phyloP scores from a whole-genome alignment of 2,888 invertebrate species.

The Noctua pronuba region DNA sequence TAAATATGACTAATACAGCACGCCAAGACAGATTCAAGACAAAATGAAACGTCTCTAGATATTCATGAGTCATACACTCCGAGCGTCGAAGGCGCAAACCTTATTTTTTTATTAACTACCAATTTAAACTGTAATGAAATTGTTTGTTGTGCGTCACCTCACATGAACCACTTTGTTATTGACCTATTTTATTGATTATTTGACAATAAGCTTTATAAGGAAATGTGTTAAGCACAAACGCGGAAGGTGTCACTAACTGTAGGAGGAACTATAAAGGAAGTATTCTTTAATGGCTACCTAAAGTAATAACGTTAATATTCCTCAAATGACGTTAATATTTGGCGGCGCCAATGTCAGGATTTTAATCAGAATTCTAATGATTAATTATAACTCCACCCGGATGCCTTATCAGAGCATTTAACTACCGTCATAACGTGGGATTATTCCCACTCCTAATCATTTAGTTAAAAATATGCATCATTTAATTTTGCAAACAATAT shows the following conservation, averaged over 20 bases:
- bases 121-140: conserved; percentile 82
- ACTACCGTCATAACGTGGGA: conserved; percentile 4
- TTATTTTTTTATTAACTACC: conserved; percentile 81
- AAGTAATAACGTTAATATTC: neutral
- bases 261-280: neutral
- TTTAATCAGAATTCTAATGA: conserved; percentile 11
- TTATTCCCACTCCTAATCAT: conserved; percentile 28
- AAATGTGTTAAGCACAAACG: conserved; percentile 18
- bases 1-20: conserved; percentile 75
- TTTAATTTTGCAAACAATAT: neutral
- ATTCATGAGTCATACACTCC: conserved; percentile 78
- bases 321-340: conserved; percentile 12
- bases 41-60: conserved; percentile 73
- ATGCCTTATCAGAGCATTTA: conserved; percentile 25
- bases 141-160: conserved; percentile 73
- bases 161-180: conserved; percentile 61
- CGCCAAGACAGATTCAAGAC: conserved; percentile 71
- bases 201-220: conserved; percentile 52
- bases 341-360: neutral
- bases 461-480: neutral
- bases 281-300: neutral
- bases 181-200: conserved; percentile 67
- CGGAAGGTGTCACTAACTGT: conserved; percentile 11
- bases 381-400: conserved; percentile 20
- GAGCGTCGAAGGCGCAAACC: conserved; percentile 69